Base-by-base conservation (phyloP, 2,888 invertebrate species). In the Trissonchulus latispiculum region DNA sequence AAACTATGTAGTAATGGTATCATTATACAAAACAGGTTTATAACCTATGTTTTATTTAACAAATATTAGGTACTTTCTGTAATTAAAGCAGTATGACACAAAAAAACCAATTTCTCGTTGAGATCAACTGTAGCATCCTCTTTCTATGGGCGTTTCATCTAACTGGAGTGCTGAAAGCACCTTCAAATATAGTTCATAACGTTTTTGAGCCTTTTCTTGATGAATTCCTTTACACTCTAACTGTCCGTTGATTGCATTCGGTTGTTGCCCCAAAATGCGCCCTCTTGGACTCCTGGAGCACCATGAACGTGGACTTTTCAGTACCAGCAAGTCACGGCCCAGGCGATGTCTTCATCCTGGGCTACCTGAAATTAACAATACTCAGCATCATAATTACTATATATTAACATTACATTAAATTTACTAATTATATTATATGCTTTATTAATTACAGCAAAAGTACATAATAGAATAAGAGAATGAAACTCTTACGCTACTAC, bases 301-400 rank as follows among this genome's bases (percentile, higher is more conserved):
- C 18, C 36, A 18, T 73, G 76, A 32, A 76, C 76, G 18, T 72
- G 61, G 1, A n/a, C 62, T 33, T 76, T 77, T 77, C 76, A 76
- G 73, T 74, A 76, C 76, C 76, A 76, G 69, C 76, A 76, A 8
- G 76, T 73, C 18, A 74, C 76, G 28, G 48, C 69, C 75, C 75
- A 75, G 35, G 76, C 76, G n/a, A 76, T 61, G 18, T 66, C 62
- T 31, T 76, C 76, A 62, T 77, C 62, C 36, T 74, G 62, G n/a
- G 75, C 74, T 28, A 75, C 75, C 69, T 68, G 33, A 48, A 48
- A 48, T n/a, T n/a, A n/a, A n/a, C n/a, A n/a, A n/a, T n/a, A n/a
- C n/a, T n/a, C n/a, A n/a, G n/a, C n/a, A n/a, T n/a, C n/a, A n/a
- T n/a, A n/a, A n/a, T n/a, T n/a, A n/a, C n/a, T n/a, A n/a, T n/a